phyloP scores from a whole-genome alignment of 2,888 invertebrate genomes.

The Leptopilina myrica region DNA sequence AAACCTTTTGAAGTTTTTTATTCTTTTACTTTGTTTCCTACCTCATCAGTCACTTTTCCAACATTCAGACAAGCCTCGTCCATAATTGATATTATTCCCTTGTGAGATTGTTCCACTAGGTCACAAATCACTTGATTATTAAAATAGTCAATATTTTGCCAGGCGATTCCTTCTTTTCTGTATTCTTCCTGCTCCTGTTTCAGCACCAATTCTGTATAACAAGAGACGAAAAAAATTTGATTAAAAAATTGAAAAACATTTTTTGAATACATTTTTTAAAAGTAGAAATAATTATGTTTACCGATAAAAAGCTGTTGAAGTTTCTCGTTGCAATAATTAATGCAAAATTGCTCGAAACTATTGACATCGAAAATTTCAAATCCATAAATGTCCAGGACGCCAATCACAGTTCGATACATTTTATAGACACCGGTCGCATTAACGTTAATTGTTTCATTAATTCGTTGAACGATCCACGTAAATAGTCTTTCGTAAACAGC shows the following conservation, averaged over 20 bases:
- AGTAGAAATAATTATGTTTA: slow-evolving; percentile 71
- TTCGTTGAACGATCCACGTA: slow-evolving; percentile 94
- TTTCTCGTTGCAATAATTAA: slow-evolving; percentile 99
- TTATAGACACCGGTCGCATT: slow-evolving; percentile 78
- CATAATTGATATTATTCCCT: slow-evolving; percentile 94
- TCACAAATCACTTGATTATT: slow-evolving; percentile 98
- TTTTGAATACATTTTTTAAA: no score
- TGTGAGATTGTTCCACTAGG: slow-evolving; percentile 94
- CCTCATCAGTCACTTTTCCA: slow-evolving; percentile 89
- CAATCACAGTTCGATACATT: slow-evolving; percentile 88
- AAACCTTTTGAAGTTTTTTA: neutral
- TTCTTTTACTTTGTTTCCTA: neutral
- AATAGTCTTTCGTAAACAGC: slow-evolving; percentile 97
- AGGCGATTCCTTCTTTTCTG: slow-evolving; percentile 94
- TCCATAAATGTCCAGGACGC: slow-evolving; percentile 98
- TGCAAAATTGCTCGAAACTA: slow-evolving; percentile 99
- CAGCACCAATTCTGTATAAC: slow-evolving; percentile 88
- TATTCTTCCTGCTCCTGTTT: slow-evolving; percentile 99
- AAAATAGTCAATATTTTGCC: slow-evolving; percentile 97
- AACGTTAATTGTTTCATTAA: slow-evolving; percentile 93
- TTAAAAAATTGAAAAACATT: slow-evolving; percentile 5
- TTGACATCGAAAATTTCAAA: slow-evolving; percentile 98
- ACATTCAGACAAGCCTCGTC: slow-evolving; percentile 98
- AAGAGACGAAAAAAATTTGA: neutral
- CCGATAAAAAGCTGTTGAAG: slow-evolving; percentile 98